Evolutionary conservation across 1,140 invertebrate species (phyloP).

Genomic region (Pseudoatta argentina): DNA sequence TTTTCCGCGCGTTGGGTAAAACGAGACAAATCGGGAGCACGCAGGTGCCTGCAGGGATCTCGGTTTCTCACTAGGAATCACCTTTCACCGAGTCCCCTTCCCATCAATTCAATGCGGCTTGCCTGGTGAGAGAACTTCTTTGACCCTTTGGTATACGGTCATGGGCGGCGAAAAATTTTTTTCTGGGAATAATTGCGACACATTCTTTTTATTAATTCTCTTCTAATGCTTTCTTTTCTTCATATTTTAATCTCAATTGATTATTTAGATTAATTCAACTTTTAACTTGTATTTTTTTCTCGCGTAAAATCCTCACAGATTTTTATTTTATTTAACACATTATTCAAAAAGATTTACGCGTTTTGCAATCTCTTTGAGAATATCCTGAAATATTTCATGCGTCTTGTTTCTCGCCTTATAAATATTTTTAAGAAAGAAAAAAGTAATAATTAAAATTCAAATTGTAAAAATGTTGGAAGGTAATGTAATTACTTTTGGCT

Average conservation of each 20-base stretch:
- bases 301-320: not conserved
- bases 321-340: not conserved
- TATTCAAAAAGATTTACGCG: not conserved
- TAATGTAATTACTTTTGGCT: not conserved
- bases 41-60: constrained; percentile 48
- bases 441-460: not conserved
- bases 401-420: not conserved
- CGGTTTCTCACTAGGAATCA: constrained; percentile 59
- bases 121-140: constrained; percentile 52
- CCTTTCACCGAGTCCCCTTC: constrained; percentile 75
- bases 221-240: not conserved
- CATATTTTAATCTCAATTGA: not conserved
- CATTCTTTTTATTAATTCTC: not conserved
- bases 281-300: not conserved
- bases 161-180: constrained; percentile 44
- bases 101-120: constrained; percentile 57
- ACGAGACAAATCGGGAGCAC: constrained; percentile 60
- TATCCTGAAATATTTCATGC: not conserved
- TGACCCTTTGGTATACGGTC: constrained; percentile 37
- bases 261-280: not conserved
- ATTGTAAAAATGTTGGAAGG: not conserved
- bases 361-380: not conserved
- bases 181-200: not conserved
- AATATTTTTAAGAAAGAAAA: not conserved
- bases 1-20: constrained; percentile 17